Percentiles rank a stretch among this genome's conserved stretches.
Conservation (phyloP, 1,140 invertebrate genomes). For the Lucilia sericata region DNA sequence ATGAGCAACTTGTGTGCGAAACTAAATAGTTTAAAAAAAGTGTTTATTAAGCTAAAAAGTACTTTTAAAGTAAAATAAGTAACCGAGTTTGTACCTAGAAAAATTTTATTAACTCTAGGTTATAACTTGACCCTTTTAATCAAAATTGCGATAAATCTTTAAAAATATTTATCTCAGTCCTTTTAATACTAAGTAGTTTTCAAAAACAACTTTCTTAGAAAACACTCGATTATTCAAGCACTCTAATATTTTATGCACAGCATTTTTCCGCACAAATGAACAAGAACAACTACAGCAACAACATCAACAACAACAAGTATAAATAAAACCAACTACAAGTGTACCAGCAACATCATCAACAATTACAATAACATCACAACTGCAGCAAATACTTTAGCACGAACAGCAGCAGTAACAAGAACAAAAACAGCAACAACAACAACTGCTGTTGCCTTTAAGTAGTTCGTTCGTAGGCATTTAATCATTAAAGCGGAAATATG, state of each 20-base stretch:
- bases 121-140: no score
- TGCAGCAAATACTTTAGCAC: background rate
- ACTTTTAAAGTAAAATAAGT: no score
- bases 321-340: background rate
- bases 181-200: no score
- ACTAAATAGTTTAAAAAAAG: no score
- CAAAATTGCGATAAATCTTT: no score
- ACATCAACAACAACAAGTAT: background rate
- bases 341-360: background rate
- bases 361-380: background rate
- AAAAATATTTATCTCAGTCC: no score
- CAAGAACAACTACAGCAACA: slow-evolving; percentile 1
- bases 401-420: background rate
- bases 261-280: background rate
- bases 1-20: no score
- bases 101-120: no score
- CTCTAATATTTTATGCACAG: background rate
- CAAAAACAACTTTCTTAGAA: background rate
- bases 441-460: background rate
- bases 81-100: no score
- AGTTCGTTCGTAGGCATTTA: background rate
- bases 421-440: background rate
- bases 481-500: slow-evolving; percentile 12
- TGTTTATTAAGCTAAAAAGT: no score
- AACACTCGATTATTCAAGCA: background rate